phyloP scores from a whole-genome alignment of 2,888 invertebrate genomes.

The Euzetes globulus region DNA sequence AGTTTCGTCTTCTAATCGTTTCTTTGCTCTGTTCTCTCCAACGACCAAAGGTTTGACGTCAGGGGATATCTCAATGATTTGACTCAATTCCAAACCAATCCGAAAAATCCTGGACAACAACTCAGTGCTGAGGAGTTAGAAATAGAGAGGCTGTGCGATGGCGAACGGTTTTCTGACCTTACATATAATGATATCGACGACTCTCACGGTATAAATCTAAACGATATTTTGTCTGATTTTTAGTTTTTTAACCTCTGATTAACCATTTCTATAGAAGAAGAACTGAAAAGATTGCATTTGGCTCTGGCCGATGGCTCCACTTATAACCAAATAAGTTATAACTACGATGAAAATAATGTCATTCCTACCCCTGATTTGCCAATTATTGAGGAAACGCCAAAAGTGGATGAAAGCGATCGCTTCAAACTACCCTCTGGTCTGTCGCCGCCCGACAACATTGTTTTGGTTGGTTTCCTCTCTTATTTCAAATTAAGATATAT shows the following conservation, averaged over 20 bases:
- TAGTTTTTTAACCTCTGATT: not conserved
- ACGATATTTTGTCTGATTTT: not conserved
- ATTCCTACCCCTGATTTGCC: not conserved
- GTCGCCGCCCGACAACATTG: slow-evolving; percentile 65
- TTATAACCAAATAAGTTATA: slow-evolving; percentile 29
- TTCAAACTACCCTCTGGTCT: slow-evolving; percentile 66
- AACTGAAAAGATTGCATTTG: slow-evolving; percentile 73
- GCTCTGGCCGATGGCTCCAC: slow-evolving; percentile 49
- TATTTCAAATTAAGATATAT: slow-evolving; percentile 42
- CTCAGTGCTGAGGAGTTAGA: slow-evolving; percentile 63
- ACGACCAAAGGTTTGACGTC: slow-evolving; percentile 75
- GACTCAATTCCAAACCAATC: slow-evolving; percentile 67
- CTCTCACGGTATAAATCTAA: not conserved
- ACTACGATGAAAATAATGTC: slow-evolving; percentile 21
- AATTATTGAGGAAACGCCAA: not conserved
- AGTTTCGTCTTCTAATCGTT: not conserved
- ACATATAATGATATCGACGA: slow-evolving; percentile 82
- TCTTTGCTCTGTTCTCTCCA: not conserved
- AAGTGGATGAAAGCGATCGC: slow-evolving; percentile 52
- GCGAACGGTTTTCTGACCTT: slow-evolving; percentile 84
- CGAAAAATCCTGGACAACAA: slow-evolving; percentile 53
- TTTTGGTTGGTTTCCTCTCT: slow-evolving; percentile 45
- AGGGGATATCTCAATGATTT: slow-evolving; percentile 84
- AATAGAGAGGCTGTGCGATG: slow-evolving; percentile 85
- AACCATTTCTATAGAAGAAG: slow-evolving; percentile 70